Percentiles rank a stretch among this genome's conserved stretches.
Conservation (phyloP, 2,888 invertebrate genomes). For the Drosophila macrospina region DNA sequence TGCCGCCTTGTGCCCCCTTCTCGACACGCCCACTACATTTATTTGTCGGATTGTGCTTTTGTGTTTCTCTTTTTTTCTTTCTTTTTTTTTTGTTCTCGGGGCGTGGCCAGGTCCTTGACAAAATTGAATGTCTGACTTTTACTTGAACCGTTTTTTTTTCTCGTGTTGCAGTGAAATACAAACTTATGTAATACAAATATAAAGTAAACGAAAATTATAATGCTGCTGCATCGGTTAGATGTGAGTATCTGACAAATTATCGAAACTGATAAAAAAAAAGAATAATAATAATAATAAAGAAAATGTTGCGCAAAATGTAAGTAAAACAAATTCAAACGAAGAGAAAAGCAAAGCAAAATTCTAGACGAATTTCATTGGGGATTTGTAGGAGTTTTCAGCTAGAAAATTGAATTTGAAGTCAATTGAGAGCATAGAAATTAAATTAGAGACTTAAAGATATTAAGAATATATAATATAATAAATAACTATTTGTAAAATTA, state of each 20-base stretch:
- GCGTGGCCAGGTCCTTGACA: constrained; percentile 50
- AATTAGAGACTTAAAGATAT: too few relatives aligned
- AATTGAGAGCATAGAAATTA: too few relatives aligned
- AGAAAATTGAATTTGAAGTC: too few relatives aligned
- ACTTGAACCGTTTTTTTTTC: constrained; percentile 21
- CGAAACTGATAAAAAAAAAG: too few relatives aligned
- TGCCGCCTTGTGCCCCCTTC: background rate
- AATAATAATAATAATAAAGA: too few relatives aligned
- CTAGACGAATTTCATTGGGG: background rate
- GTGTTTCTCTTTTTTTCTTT: background rate
- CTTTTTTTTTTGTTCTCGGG: constrained; percentile 27
- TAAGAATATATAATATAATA: too few relatives aligned
- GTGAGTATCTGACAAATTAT: constrained; percentile 29
- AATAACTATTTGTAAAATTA: too few relatives aligned
- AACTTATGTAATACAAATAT: constrained; percentile 21
- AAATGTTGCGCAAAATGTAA: constrained; percentile 16
- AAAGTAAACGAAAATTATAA: constrained; percentile 3
- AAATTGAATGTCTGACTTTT: constrained; percentile 23
- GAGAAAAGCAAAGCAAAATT: background rate
- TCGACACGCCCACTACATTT: too few relatives aligned
- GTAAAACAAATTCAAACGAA: background rate
- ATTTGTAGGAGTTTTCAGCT: background rate
- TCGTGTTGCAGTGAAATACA: constrained; percentile 10
- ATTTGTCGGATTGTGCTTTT: background rate
- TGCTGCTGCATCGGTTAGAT: constrained; percentile 39